Base-by-base conservation (phyloP, 2,797 vertebrate species). In the Champsocephalus esox region DNA sequence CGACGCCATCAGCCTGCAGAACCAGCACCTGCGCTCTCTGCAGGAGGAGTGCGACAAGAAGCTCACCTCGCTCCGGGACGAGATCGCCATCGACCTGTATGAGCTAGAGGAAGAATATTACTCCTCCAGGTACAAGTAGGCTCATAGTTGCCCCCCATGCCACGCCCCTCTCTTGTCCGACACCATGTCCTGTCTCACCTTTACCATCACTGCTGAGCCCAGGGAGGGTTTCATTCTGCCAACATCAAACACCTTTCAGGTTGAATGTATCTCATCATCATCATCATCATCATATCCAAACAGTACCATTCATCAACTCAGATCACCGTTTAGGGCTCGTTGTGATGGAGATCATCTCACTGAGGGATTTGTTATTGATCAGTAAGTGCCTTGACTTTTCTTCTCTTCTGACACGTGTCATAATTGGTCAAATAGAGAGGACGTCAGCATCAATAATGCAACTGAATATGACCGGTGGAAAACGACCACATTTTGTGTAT, bases 31-130 rank as follows among this genome's bases (percentile, higher is more conserved):
- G 17, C 96, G 95, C 0, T 92, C 93, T 0, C 90, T 99, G 83
- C 98, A 98, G 93, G 98, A 99, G 32, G 98, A 99, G 28, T 99
- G 98, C 0, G 98, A 99, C 94, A 97, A 98, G 90, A 99, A 99
- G 90, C 94, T 99, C 66, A 96, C 96, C 48, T 92, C 96, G 0
- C 95, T 99, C 50, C 92, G 98, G 1, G 98, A 99, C 3, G 98
- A 99, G 94, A 96, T 99, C 72, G 98, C 98, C 83, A 93, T 98
- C 32, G 98, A 99, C 94, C 97, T 99, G 57, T 99, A 98, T 70
- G 98, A 99, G 95, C 95, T 99, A 87, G 98, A 99, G 95, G 98
- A 99, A 97, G 98, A 99, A 94, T 99, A 98, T 96, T 99, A 99
- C 96, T 99, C 98, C 93, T 99, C 98, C 97, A 99, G 98, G 98